Evolutionary conservation across 2,888 invertebrate species (phyloP), one percentile per base, ranked within the genome.

Genomic region (Drosophila greeni): DNA sequence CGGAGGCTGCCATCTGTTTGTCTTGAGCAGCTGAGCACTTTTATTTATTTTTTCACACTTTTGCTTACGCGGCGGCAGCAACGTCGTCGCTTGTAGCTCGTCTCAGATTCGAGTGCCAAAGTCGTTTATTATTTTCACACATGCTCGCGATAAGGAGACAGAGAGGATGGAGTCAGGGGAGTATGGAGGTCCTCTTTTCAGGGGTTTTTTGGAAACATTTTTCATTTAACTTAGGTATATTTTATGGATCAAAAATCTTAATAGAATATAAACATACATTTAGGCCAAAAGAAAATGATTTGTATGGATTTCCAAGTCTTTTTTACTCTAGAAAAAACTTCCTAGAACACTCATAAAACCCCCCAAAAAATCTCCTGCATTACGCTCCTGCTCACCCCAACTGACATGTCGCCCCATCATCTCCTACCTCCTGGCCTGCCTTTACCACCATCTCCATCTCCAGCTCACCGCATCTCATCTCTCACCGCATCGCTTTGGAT

Each of bases 41-140:
- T 75, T 80, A 79, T 82, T 77, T 80, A 77, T 77, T 80, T 82
- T 76, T 80, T 75, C 79, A 82, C 82, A 82, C 79, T 77, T 73
- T 67, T 74, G 82, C 79, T 75, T 71, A 73, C 58, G 66, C 47
- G 61, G 71, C 76, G 42, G 42, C 24, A n/a, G 24, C 42, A 42
- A 24, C 42, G 5, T 24, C 40, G 23, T 39, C 39, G 6, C 23
- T 43, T 12, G n/a, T 29, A 20, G 7, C 24, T 40, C 47, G 39
- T 55, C 69, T 52, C 65, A 9, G 31, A 51, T 65, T 54, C 54
- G 70, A 74, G 82, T 81, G 81, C 68, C 74, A 81, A 81, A 83
- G 81, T 75, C 82, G 79, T 81, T 83, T 81, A 72, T 81, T 81
- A 81, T 78, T 83, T 81, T 75, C 76, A 75, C 76, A 70, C 66